Evolutionary conservation across 2,113 vertebrate species (phyloP).

Genomic region (Chaenogobius annularis): DNA sequence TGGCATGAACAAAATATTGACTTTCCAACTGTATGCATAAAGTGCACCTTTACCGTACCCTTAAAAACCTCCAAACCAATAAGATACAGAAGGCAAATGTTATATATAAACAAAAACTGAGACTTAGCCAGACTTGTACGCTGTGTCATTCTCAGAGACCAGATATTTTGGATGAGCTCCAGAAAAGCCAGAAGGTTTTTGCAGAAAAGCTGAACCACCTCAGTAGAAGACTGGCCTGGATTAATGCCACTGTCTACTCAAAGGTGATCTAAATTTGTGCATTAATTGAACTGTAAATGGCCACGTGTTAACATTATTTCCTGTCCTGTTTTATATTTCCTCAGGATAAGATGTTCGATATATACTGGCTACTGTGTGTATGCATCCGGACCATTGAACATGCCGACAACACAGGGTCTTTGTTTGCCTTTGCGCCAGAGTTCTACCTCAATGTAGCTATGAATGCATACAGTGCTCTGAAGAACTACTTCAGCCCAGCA

Average conservation of each 20-base stretch:
- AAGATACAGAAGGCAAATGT: neutral
- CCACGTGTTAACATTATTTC: neutral
- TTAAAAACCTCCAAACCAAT: neutral
- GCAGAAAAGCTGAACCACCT: conserved; percentile 96
- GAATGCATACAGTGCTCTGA: conserved; percentile 97
- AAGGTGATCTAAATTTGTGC: conserved; percentile 73
- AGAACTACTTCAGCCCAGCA: conserved; percentile 96
- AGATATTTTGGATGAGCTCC: conserved; percentile 90
- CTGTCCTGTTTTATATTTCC: neutral
- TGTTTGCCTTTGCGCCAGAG: conserved; percentile 93
- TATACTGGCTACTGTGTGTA: conserved; percentile 93
- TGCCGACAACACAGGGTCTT: conserved; percentile 82
- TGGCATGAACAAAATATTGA: neutral
- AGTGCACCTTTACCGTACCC: neutral
- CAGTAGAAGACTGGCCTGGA: conserved; percentile 94
- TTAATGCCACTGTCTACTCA: conserved; percentile 98
- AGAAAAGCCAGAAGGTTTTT: conserved; percentile 96
- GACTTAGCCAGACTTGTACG: neutral
- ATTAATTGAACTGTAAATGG: neutral
- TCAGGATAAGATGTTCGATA: conserved; percentile 97
- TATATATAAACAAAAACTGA: neutral
- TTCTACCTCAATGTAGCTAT: conserved; percentile 98
- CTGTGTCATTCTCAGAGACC: conserved; percentile 77
- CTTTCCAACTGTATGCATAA: neutral
- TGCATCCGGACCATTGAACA: conserved; percentile 92